A percentile compares a stretch with the other conserved stretches of the same genome.
Conservation (phyloP, 2,797 vertebrate species). For the Microchirus variegatus region DNA sequence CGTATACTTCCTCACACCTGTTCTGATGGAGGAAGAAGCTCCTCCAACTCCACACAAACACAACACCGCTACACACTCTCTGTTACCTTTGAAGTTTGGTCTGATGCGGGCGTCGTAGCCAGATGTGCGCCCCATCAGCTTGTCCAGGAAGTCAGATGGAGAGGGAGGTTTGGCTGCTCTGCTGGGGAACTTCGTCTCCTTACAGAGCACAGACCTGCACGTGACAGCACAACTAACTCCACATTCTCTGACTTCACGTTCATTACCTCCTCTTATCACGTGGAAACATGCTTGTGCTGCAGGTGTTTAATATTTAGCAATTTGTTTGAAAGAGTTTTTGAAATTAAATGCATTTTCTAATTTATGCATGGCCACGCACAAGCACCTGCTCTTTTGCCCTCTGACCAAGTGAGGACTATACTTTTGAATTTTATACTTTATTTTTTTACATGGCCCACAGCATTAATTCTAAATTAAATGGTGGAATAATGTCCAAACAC, state of each 20-base stretch:
- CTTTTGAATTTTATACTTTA: too few relatives aligned
- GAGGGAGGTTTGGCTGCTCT: slow-evolving; percentile 81
- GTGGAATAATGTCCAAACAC: too few relatives aligned
- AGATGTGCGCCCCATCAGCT: slow-evolving; percentile 92
- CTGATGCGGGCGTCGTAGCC: slow-evolving; percentile 93
- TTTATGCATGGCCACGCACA: too few relatives aligned
- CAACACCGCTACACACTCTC: background rate
- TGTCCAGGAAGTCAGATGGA: slow-evolving; percentile 93
- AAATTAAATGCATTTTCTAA: too few relatives aligned
- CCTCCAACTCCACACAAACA: background rate
- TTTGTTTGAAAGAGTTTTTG: too few relatives aligned
- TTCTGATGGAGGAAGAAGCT: slow-evolving; percentile 23
- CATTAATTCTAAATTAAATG: too few relatives aligned
- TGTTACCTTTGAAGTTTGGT: slow-evolving; percentile 95
- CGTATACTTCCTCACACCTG: slow-evolving; percentile 42
- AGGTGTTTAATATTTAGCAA: too few relatives aligned
- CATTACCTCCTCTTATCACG: too few relatives aligned
- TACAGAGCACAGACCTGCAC: slow-evolving; percentile 83
- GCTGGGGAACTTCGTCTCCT: slow-evolving; percentile 84
- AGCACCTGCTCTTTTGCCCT: too few relatives aligned
- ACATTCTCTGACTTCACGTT: background rate
- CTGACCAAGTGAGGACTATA: too few relatives aligned
- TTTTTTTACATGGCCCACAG: too few relatives aligned
- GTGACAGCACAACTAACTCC: slow-evolving; percentile 14
- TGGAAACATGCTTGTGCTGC: too few relatives aligned